phyloP scores from a whole-genome alignment of 2,113 vertebrate genomes.

The Tretioscincus oriximinensis region DNA sequence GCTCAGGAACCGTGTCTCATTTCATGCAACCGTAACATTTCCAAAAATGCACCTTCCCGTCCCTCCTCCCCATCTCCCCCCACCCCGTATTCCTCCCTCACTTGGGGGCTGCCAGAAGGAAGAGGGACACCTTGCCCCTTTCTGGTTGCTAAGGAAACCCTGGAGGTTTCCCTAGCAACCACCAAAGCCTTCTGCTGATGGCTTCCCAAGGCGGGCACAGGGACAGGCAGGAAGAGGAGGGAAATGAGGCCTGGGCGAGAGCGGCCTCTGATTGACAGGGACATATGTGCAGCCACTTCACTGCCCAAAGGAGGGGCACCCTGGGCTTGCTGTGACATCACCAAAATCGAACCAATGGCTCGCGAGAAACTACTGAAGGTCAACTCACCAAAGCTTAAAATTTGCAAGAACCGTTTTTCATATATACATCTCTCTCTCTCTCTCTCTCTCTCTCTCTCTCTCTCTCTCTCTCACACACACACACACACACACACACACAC shows the following conservation, averaged over 20 bases:
- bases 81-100: neutral
- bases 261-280: neutral
- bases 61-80: too few species aligned
- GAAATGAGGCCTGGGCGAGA: neutral
- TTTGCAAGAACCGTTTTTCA: too few species aligned
- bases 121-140: neutral
- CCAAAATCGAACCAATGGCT: neutral
- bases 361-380: too few species aligned
- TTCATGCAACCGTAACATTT: too few species aligned
- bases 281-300: neutral
- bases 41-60: too few species aligned
- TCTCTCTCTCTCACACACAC: too few species aligned
- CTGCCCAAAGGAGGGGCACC: neutral
- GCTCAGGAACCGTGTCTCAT: too few species aligned
- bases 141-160: conserved; percentile 32
- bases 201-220: conserved; percentile 29
- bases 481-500: too few species aligned
- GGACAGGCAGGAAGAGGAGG: neutral
- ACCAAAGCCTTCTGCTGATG: conserved; percentile 43
- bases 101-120: neutral
- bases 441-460: too few species aligned
- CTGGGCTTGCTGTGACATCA: neutral
- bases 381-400: neutral
- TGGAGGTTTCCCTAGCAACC: conserved; percentile 19
- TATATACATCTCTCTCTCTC: too few species aligned